Percentiles rank a stretch among this genome's conserved stretches.
Evolutionary conservation across 1,140 invertebrate species (phyloP).

Genomic region (Scaptodrosophila lebanonensis): DNA sequence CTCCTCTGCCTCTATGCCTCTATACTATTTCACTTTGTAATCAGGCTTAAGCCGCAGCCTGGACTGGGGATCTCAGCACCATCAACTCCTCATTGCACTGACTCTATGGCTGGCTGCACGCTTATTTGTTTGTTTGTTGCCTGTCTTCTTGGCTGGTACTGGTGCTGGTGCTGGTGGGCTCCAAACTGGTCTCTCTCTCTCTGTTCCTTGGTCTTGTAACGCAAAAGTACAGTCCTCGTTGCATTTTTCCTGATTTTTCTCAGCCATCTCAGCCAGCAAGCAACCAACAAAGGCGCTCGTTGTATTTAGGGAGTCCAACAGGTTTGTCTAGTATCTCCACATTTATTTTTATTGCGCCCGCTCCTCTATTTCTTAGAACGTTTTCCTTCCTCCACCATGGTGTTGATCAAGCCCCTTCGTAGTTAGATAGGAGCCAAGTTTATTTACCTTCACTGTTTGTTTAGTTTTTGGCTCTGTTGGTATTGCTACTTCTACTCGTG

Average conservation of each 20-base stretch:
- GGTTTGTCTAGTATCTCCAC: conserved; percentile 66
- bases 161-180: conserved; percentile 29
- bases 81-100: conserved; percentile 14
- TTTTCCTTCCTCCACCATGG: conserved; percentile 51
- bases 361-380: conserved; percentile 58
- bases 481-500: conserved; percentile 1
- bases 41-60: conserved; percentile 45
- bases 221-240: conserved; percentile 55
- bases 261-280: no score
- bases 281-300: conserved; percentile 8
- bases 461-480: conserved; percentile 20
- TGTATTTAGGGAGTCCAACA: conserved; percentile 37
- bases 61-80: conserved; percentile 9
- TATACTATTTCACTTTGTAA: conserved; percentile 46
- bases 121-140: conserved; percentile 68
- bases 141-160: no score
- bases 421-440: conserved; percentile 44
- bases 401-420: conserved; percentile 41
- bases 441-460: conserved; percentile 54
- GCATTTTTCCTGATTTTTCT: conserved; percentile 67
- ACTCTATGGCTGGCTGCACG: conserved; percentile 57
- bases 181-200: conserved; percentile 55
- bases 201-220: conserved; percentile 5
- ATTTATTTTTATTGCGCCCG: conserved; percentile 38
- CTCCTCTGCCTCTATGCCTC: conserved; percentile 26